These are phyloP conservation scores for Lasius platythorax DNA, from an alignment of 2,888 invertebrate species.

Conservation along the genomic window DNA sequence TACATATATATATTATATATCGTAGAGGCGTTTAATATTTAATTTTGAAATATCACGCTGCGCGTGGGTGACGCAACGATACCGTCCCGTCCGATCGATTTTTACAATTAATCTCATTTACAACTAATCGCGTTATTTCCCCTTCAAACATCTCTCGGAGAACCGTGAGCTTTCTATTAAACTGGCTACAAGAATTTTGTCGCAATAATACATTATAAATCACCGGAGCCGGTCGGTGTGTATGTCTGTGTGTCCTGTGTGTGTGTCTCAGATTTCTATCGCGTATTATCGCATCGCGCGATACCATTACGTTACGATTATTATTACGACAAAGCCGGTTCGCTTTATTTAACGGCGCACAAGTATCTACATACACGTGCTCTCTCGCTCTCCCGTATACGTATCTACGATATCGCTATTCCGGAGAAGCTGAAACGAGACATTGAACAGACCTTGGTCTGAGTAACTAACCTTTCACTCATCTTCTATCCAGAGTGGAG, in stretches of 20 bases:
- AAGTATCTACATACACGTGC: slow-evolving; percentile 59
- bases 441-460: slow-evolving; percentile 75
- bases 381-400: slow-evolving; percentile 23
- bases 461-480: slow-evolving; percentile 74
- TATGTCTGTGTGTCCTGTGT: background rate
- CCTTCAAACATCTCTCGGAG: background rate
- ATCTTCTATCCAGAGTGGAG: slow-evolving; percentile 71
- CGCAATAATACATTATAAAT: slow-evolving; percentile 9
- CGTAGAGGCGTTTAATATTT: slow-evolving; percentile 29
- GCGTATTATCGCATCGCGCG: slow-evolving; percentile 34
- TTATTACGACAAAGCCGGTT: slow-evolving; percentile 27
- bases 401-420: slow-evolving; percentile 46
- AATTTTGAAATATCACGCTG: slow-evolving; percentile 41
- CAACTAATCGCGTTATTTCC: background rate
- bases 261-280: slow-evolving; percentile 40
- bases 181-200: background rate
- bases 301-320: slow-evolving; percentile 34
- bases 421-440: slow-evolving; percentile 65
- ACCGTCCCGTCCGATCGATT: background rate
- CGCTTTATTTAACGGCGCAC: slow-evolving; percentile 57
- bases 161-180: slow-evolving; percentile 34
- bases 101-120: slow-evolving; percentile 8
- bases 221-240: background rate
- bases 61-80: slow-evolving; percentile 19
- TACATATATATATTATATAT: background rate